A percentile compares a stretch with the other conserved stretches of the same genome.
These are phyloP conservation scores for Cetoscarus ocellatus DNA, from an alignment of 2,797 vertebrate species.

Conservation along the genomic window DNA sequence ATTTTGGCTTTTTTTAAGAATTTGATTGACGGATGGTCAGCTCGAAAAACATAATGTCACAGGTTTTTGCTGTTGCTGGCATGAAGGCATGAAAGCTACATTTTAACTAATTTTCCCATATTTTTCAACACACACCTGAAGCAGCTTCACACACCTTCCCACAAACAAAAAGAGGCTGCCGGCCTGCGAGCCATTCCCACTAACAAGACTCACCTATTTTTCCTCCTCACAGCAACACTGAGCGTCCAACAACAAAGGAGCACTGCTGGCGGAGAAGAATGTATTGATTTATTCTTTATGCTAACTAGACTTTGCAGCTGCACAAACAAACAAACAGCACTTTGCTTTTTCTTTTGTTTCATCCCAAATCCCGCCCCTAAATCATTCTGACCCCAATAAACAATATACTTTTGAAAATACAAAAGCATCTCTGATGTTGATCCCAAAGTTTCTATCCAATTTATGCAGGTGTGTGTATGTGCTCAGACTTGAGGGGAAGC, in stretches of 20 bases:
- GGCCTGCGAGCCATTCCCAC: conserved; percentile 44
- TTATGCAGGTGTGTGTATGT: conserved; percentile 51
- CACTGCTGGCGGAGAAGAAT: conserved; percentile 51
- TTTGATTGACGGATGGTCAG: no score
- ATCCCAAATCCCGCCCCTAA: conserved; percentile 72
- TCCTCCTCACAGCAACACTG: conserved; percentile 16
- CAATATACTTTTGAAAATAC: conserved; percentile 70
- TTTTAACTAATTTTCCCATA: no score
- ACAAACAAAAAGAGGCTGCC: conserved; percentile 23
- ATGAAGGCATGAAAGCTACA: no score
- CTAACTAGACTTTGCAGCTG: conserved; percentile 64
- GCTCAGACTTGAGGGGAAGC: conserved; percentile 49
- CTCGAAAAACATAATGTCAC: no score
- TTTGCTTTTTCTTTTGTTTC: conserved; percentile 72
- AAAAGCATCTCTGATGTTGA: conserved; percentile 73
- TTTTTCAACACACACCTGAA: conserved; percentile 12
- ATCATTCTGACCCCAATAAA: conserved; percentile 74
- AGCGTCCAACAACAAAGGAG: conserved; percentile 60
- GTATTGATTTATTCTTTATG: conserved; percentile 71
- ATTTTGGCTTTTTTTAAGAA: no score
- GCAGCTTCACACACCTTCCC: conserved; percentile 12
- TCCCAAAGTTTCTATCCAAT: conserved; percentile 68
- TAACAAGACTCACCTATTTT: conserved; percentile 52
- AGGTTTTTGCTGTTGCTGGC: no score
- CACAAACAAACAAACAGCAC: conserved; percentile 72